Base-by-base conservation (phyloP, 2,797 vertebrate genomes). In the Spinus olivaceus region DNA sequence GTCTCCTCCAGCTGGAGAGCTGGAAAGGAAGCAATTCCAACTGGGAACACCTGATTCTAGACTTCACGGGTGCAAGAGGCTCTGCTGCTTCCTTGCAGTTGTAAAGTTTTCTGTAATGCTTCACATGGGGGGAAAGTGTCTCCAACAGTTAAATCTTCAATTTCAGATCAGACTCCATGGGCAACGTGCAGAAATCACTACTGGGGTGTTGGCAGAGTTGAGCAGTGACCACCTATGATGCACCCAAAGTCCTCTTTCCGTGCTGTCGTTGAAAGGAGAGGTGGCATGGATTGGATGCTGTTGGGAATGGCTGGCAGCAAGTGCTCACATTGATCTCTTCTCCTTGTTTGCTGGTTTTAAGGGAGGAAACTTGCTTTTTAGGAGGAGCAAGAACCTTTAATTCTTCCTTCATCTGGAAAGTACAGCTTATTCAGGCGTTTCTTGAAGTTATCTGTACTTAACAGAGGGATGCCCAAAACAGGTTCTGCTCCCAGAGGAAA, bases 251-350 rank as follows among this genome's bases (percentile, higher is more conserved):
- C 54, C 32, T 37, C 72, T 59, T 70, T 37, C 37, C 69, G 19
- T 16, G 39, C 24, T 74, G 44, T 23, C 51, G 33, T 59, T 37
- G 39, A 47, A 47, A 56, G 50, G 12, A 66, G 53, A 54, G 14
- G 56, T 23, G 14, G 39, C 24, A 64, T 0, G 0, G 37, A 53
- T 0, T 30, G 49, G 61, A 47, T 35, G n/a, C 37, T 41, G 22
- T 19, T 49, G n/a, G 61, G 17, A 56, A 46, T 3, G n/a, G 27
- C 57, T 51, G 23, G 49, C 50, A 67, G 46, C 60, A 66, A 64
- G 64, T 1, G 1, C 21, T 80, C 41, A 33, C 49, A 13, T 6
- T 51, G 30, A 80, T 59, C 53, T 49, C 60, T 23, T 8, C 42
- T 15, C 30, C 1, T 67, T 33, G 17, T 57, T 53, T 30, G 42